Evolutionary conservation across 2,113 vertebrate species (phyloP).

Genomic region (Athene noctua): DNA sequence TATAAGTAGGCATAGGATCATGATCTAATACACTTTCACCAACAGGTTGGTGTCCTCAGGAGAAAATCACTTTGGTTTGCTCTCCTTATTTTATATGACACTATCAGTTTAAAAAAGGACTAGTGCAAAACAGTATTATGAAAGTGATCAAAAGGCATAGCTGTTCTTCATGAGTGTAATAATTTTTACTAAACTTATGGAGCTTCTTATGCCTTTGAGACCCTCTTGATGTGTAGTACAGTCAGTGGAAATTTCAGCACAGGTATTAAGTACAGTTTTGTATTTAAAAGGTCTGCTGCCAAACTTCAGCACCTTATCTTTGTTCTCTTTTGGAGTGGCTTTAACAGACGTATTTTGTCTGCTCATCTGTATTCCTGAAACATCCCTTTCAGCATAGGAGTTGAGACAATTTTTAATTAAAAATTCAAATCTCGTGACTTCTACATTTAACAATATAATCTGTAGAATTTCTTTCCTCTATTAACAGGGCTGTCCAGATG

Average conservation of each 20-base stretch:
- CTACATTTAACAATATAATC: neutral
- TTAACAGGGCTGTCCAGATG: neutral
- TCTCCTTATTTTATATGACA: neutral
- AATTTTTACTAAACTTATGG: neutral
- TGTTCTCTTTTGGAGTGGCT: neutral
- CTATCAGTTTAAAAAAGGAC: neutral
- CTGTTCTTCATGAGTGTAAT: neutral
- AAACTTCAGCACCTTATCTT: neutral
- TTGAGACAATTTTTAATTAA: neutral
- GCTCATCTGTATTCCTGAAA: neutral
- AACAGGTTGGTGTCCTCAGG: neutral
- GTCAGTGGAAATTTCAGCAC: neutral
- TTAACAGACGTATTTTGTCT: neutral
- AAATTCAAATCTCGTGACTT: neutral
- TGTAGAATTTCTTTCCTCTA: neutral
- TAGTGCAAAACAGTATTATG: neutral
- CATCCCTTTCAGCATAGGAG: neutral
- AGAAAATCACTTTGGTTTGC: neutral
- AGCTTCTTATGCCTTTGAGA: neutral
- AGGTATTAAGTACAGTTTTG: neutral
- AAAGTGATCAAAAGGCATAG: neutral
- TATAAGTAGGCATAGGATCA: neutral
- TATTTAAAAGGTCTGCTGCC: neutral
- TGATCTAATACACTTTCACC: neutral
- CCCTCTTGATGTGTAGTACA: neutral